Base-by-base conservation (phyloP, 2,797 vertebrate genomes). In the Pantherophis vulpinus region DNA sequence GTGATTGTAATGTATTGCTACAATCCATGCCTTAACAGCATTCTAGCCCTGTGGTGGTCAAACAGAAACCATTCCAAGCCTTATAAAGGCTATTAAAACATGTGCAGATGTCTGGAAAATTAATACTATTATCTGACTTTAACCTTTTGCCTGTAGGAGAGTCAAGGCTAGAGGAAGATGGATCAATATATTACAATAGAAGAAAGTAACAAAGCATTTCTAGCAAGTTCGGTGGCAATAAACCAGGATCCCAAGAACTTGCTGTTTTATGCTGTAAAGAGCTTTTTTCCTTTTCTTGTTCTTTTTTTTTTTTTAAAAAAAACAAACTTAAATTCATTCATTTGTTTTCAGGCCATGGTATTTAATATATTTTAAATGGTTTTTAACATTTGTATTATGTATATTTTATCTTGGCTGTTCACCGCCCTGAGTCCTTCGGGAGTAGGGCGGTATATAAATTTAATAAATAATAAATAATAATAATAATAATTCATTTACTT, bases 41-140 rank as follows among this genome's bases (percentile, higher is more conserved):
- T 98, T 97, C 97, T 96, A 98, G 97, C 96, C 97, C 97, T 96
- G 97, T 97, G 97, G 97, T 97, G 96, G 96, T 97, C 97, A 97
- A 96, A 96, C 93, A 97, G 96, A 97, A 97, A 96, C 95, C 95
- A 97, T 96, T 97, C 97, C 94, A 97, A 97, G 95, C 96, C 96
- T 98, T 98, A 95, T 96, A 97, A 97, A 98, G 97, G 96, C 97
- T 97, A 98, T 98, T 98, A 98, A 98, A 98, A 97, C 97, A 97
- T 97, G 97, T 97, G 97, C 96, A 97, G 97, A 97, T 98, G 97
- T 98, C 97, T 98, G 97, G 97, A 98, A 98, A 98, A 98, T 98
- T 97, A 98, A 98, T 97, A 96, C 96, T 96, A 97, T 98, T 97
- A 98, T 97, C 97, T 97, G 97, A 97, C 94, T 97, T 96, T 98